Evolutionary conservation across 2,113 vertebrate genomes (phyloP).

Genomic region (Chloroceryle aenea): DNA sequence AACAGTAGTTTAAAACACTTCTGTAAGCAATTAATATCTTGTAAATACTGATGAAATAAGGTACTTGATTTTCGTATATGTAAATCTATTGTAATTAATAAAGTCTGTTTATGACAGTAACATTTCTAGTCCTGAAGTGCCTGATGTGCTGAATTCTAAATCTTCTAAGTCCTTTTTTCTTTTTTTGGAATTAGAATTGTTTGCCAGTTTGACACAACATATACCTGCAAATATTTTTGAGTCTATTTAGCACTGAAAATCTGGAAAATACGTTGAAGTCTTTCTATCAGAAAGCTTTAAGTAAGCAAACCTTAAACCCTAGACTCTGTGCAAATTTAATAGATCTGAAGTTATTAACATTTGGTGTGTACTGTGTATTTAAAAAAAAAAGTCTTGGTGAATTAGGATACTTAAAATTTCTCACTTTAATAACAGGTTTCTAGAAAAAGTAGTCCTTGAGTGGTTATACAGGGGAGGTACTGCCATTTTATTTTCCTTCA

Average conservation of each 20-base stretch:
- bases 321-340: neutral
- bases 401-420: neutral
- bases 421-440: neutral
- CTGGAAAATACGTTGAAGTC: neutral
- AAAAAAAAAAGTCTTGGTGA: neutral
- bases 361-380: neutral
- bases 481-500: neutral
- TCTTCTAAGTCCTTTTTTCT: neutral
- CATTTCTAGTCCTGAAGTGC: neutral
- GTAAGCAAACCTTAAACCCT: neutral
- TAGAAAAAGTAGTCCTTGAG: neutral
- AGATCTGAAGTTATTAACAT: neutral
- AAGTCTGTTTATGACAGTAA: neutral
- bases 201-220: neutral
- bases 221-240: neutral
- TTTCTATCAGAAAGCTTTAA: neutral
- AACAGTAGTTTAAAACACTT: neutral
- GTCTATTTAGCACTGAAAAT: neutral
- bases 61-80: neutral
- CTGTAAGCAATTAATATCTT: neutral
- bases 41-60: neutral
- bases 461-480: neutral
- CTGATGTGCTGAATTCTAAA: neutral
- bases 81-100: neutral
- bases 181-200: neutral